Evolutionary conservation across 2,888 invertebrate species (phyloP).

Genomic region (Tenodera sinensis): DNA sequence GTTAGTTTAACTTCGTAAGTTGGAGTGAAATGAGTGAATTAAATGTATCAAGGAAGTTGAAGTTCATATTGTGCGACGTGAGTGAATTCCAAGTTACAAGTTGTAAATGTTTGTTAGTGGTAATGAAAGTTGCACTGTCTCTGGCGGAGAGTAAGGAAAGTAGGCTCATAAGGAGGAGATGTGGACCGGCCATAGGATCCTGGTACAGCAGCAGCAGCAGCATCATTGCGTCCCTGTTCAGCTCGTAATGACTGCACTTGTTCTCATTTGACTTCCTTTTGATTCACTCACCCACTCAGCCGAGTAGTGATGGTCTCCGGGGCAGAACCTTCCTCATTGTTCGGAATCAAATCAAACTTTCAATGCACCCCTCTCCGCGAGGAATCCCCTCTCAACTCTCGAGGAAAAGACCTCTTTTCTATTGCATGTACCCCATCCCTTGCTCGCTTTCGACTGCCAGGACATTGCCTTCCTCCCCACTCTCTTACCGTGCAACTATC

Average conservation of each 20-base stretch:
- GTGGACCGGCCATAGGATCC: not conserved
- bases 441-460: not conserved
- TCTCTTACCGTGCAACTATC: constrained; percentile 18
- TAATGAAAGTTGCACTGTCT: no score
- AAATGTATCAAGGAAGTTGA: no score
- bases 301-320: not conserved
- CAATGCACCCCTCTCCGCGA: constrained; percentile 14
- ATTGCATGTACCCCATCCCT: not conserved
- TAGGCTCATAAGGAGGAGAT: not conserved
- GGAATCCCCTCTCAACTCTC: not conserved
- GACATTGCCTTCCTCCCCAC: not conserved
- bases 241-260: constrained; percentile 30
- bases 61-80: no score
- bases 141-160: no score
- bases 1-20: no score
- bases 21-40: no score
- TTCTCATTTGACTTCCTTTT: constrained; percentile 31
- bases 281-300: constrained; percentile 9
- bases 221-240: constrained; percentile 11
- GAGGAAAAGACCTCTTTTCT: not conserved
- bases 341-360: constrained; percentile 28
- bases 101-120: no score
- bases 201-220: not conserved
- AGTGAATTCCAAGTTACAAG: no score
- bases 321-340: constrained; percentile 17